A percentile compares a stretch with the other conserved stretches of the same genome.
Evolutionary conservation across 2,888 invertebrate genomes (phyloP).

Genomic region (Heliconius charithonia): DNA sequence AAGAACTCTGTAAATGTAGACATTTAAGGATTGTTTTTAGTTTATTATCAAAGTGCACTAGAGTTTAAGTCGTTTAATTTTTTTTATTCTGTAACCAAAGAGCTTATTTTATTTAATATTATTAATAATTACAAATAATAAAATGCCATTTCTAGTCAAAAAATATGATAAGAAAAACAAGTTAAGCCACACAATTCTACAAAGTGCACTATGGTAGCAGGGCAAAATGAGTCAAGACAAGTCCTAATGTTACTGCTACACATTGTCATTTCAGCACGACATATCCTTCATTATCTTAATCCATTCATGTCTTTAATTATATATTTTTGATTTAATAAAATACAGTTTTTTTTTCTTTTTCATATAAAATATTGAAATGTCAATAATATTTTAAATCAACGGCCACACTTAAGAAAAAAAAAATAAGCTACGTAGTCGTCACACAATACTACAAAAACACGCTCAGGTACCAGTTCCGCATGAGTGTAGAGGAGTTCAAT

Average conservation of each 20-base stretch:
- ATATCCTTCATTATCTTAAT: too few species aligned
- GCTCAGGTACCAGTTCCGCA: conserved; percentile 27
- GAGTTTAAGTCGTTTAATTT: too few species aligned
- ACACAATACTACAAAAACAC: neutral
- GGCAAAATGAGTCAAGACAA: neutral
- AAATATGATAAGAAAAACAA: neutral
- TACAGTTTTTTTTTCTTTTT: too few species aligned
- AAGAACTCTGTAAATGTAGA: neutral
- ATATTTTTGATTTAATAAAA: too few species aligned
- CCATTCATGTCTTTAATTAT: too few species aligned
- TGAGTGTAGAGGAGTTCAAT: conserved; percentile 51
- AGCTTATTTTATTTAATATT: too few species aligned
- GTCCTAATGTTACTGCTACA: neutral
- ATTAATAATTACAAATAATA: too few species aligned
- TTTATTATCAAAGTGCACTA: too few species aligned
- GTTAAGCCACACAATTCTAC: neutral
- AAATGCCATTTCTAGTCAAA: neutral
- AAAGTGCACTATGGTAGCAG: neutral
- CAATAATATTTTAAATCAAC: neutral
- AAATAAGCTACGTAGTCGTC: neutral
- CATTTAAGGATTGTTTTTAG: too few species aligned
- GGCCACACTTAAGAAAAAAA: neutral
- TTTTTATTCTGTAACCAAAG: too few species aligned
- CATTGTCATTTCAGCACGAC: too few species aligned
- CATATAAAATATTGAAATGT: too few species aligned